Base-by-base conservation (phyloP, 2,797 vertebrate species). In the Trachops cirrhosus region DNA sequence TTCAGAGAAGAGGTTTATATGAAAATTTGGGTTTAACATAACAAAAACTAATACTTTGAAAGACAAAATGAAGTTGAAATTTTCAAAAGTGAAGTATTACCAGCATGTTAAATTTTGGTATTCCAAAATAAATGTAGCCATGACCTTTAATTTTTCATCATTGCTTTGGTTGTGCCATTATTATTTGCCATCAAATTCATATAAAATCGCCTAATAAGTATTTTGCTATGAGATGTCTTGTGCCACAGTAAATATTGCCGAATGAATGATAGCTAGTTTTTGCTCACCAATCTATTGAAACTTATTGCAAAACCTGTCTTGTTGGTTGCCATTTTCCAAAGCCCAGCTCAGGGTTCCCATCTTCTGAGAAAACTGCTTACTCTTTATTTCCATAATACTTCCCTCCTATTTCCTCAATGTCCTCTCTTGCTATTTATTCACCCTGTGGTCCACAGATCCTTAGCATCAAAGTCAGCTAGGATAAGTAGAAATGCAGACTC, bases 221-320 rank as follows among this genome's bases (percentile, higher is more conserved):
- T 89, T 95, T 59, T 91, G 7, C 37, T 41, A 37, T 64, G 64
- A 24, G 41, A 75, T 86, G 71, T 18, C 78, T 59, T 59, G 18
- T 16, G 10, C 12, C 24, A 78, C 32, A 67, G 59, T 57, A 67
- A 90, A 59, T 82, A 70, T 32, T 48, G 32, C 34, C 68, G 59
- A 88, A 73, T 64, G 44, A 83, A 74, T 93, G 1, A 94, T 89
- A 94, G 54, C 39, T 34, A 67, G 37, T 77, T 68, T 96, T 77
- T 71, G 0, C 37, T 91, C 24, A 82, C 4, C 32, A 71, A 8
- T 83, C 57, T 94, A 22, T 32, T 89, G 14, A 75, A 41, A 22
- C 2, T 77, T 9, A 59, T 32, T 59, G 15, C 14, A 95, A 91
- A 93, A 57, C 16, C 0, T 64, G 4, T 74, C 22, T 73, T 88